Percentiles rank a stretch among this genome's conserved stretches.
Evolutionary conservation across 1,140 invertebrate genomes (phyloP).

Genomic region (Pissodes strobi): DNA sequence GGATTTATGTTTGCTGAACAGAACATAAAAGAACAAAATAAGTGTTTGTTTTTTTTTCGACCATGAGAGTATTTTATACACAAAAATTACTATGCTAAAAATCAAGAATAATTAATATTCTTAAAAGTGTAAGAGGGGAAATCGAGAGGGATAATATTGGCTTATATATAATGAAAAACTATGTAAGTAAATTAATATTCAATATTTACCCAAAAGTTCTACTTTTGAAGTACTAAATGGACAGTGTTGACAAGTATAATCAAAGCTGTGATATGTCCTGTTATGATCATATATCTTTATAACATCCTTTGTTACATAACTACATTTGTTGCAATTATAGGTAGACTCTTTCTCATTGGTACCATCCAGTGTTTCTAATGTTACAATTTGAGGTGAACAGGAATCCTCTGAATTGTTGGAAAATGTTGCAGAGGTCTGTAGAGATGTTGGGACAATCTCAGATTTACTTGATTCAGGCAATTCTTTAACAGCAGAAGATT

Average conservation of each 20-base stretch:
- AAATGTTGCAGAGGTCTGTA: background rate
- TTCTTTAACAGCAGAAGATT: background rate
- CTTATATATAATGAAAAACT: background rate
- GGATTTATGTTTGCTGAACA: no score
- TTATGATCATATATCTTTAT: constrained; percentile 31
- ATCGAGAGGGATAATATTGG: no score
- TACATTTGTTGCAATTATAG: constrained; percentile 25
- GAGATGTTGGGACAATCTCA: no score
- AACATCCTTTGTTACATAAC: constrained; percentile 10
- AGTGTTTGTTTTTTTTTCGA: no score
- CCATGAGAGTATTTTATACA: no score
- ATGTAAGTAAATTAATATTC: no score
- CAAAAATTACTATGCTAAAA: no score
- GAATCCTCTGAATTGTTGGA: background rate
- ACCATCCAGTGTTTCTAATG: background rate
- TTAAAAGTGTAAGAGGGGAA: no score
- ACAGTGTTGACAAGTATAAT: constrained; percentile 29
- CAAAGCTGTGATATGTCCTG: constrained; percentile 19
- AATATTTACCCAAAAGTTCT: constrained; percentile 24
- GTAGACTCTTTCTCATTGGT: background rate
- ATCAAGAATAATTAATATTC: no score
- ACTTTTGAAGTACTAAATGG: constrained; percentile 35
- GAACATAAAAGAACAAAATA: no score
- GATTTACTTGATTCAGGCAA: background rate
- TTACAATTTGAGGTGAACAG: background rate